These are phyloP conservation scores for Colletes collaris DNA, from an alignment of 2,888 invertebrate species.

Conservation along the genomic window DNA sequence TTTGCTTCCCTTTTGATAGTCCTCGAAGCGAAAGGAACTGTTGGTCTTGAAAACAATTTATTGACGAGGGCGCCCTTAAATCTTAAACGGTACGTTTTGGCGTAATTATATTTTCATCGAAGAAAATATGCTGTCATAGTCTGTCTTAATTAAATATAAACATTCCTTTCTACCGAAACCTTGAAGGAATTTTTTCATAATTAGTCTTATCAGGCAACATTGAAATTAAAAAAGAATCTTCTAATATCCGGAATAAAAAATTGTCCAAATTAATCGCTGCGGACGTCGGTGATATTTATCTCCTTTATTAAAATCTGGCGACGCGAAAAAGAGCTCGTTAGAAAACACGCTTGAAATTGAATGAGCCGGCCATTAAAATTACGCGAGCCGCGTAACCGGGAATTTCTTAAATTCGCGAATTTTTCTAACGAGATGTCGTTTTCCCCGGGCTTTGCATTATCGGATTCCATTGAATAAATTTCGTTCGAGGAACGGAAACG, in stretches of 20 bases:
- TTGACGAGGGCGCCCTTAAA: no score
- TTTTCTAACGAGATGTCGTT: background rate
- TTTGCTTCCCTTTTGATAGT: no score
- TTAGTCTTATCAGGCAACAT: no score
- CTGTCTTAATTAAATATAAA: no score
- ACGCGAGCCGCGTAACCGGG: background rate
- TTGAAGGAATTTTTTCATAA: no score
- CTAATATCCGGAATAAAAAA: background rate
- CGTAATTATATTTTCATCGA: no score
- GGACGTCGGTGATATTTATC: constrained; percentile 6
- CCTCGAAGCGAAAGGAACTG: no score
- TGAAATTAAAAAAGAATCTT: background rate
- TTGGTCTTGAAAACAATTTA: no score
- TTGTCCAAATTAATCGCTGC: background rate
- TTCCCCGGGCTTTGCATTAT: background rate
- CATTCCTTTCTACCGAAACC: no score
- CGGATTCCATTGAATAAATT: constrained; percentile 41
- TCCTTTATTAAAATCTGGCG: constrained; percentile 1
- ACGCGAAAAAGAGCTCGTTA: background rate
- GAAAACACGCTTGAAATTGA: background rate
- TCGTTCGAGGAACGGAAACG: constrained; percentile 17
- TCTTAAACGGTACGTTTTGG: no score
- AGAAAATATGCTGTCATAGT: no score
- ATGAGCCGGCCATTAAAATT: constrained; percentile 9
- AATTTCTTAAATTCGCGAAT: constrained; percentile 22